A percentile compares a stretch with the other conserved stretches of the same genome.
Evolutionary conservation across 2,113 vertebrate species (phyloP).

Genomic region (Leucoraja erinaceus): DNA sequence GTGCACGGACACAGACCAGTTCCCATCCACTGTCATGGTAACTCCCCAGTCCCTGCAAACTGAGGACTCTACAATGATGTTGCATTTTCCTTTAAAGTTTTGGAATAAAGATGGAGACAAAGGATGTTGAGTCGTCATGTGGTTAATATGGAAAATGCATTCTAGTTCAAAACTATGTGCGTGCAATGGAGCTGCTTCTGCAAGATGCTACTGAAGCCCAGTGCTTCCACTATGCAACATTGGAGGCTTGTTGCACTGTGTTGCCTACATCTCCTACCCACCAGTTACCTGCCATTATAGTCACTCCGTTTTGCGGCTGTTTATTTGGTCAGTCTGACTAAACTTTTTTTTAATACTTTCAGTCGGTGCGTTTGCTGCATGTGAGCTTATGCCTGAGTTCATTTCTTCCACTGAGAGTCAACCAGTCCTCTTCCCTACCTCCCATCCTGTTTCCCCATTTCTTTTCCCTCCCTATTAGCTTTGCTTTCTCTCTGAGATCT

Average conservation of each 20-base stretch:
- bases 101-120: background rate
- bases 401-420: background rate
- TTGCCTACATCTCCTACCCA: background rate
- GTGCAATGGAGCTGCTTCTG: background rate
- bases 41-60: background rate
- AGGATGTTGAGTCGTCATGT: background rate
- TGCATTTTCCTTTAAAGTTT: background rate
- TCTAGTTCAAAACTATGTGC: too few relatives aligned
- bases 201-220: background rate
- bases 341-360: background rate
- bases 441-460: background rate
- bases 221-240: background rate
- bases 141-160: conserved; percentile 32
- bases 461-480: background rate
- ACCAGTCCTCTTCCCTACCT: background rate
- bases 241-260: background rate
- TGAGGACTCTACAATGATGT: background rate
- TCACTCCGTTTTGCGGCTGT: background rate
- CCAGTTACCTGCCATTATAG: background rate
- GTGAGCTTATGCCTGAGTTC: background rate
- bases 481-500: background rate
- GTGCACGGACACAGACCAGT: too few relatives aligned
- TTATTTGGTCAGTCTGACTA: background rate
- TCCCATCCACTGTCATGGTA: background rate
- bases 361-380: conserved; percentile 20